Evolutionary conservation across 2,113 vertebrate genomes (phyloP).

Genomic region (Scytalopus superciliaris): DNA sequence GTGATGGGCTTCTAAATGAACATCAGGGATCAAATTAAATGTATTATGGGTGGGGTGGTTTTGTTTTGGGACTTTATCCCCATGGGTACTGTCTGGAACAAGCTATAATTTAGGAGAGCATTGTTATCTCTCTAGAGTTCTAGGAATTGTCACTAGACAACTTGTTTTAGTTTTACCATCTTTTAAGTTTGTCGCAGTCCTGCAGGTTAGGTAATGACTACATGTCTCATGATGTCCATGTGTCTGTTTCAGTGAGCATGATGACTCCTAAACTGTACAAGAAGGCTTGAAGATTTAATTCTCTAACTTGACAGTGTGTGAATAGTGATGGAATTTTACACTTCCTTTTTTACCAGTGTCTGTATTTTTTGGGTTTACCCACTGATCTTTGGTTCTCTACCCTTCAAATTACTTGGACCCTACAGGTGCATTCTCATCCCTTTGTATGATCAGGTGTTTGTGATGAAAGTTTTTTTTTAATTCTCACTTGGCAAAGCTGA

Average conservation of each 20-base stretch:
- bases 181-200: neutral
- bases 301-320: neutral
- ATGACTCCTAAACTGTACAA: neutral
- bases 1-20: neutral
- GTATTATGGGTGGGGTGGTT: neutral
- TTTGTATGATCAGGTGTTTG: neutral
- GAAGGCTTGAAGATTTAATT: neutral
- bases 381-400: neutral
- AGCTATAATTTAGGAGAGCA: neutral
- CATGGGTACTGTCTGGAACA: neutral
- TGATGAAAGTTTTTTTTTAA: neutral
- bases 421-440: neutral
- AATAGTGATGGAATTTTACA: neutral
- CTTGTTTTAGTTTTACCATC: neutral
- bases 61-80: rapidly evolving
- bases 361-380: neutral
- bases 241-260: neutral
- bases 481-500: neutral
- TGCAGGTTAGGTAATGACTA: neutral
- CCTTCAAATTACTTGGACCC: neutral
- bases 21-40: neutral
- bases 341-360: neutral
- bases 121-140: neutral
- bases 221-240: neutral
- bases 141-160: neutral